phyloP scores from a whole-genome alignment of 2,113 vertebrate genomes.

The Sterrhoptilus dennistouni region DNA sequence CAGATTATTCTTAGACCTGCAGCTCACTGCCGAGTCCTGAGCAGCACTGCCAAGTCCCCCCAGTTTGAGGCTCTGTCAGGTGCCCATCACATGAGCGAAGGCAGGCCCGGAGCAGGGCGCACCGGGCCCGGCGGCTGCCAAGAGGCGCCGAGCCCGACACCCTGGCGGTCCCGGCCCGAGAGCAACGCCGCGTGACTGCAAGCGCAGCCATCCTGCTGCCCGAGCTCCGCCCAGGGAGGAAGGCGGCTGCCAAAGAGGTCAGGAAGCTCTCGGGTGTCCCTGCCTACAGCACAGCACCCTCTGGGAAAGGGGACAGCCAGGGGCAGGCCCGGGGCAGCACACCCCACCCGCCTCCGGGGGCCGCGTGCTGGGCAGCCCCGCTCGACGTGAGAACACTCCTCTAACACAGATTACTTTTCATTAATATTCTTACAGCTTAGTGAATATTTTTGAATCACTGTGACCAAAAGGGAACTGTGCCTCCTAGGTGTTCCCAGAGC shows the following conservation, averaged over 20 bases:
- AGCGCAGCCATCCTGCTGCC: not conserved
- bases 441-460: not conserved
- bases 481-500: not conserved
- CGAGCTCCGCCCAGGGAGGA: not conserved
- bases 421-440: not conserved
- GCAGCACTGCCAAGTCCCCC: not conserved
- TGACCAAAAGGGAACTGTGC: not conserved
- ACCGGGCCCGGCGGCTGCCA: rapidly evolving
- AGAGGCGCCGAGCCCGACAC: not conserved
- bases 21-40: not conserved
- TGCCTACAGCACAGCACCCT: not conserved
- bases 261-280: not conserved
- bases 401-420: not conserved
- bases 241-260: not conserved
- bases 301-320: not conserved
- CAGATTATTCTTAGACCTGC: not conserved
- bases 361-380: rapidly evolving
- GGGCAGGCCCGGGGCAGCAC: not conserved
- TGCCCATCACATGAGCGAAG: not conserved
- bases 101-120: not conserved
- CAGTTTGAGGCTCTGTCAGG: not conserved
- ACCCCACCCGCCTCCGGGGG: rapidly evolving
- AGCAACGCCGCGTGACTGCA: rapidly evolving
- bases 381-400: not conserved
- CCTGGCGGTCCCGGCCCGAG: not conserved